Evolutionary conservation across 2,113 vertebrate species (phyloP).

Genomic region (Eublepharis macularius): DNA sequence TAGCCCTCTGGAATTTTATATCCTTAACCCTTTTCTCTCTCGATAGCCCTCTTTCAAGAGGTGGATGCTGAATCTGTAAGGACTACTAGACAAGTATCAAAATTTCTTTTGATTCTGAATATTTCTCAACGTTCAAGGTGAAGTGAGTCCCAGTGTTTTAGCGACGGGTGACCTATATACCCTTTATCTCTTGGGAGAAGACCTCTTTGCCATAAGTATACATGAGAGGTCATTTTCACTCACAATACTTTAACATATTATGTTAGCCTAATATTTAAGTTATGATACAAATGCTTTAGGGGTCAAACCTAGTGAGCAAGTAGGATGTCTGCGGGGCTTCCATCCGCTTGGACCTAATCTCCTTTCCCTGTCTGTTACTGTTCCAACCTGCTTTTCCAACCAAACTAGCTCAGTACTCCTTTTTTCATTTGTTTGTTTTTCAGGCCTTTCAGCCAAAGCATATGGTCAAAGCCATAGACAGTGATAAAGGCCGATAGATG

Average conservation of each 20-base stretch:
- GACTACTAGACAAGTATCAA: too few species aligned
- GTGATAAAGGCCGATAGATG: neutral
- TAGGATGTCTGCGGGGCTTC: too few species aligned
- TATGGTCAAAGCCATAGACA: neutral
- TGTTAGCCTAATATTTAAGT: neutral
- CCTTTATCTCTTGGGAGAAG: too few species aligned
- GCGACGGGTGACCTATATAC: neutral
- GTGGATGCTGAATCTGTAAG: too few species aligned
- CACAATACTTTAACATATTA: too few species aligned
- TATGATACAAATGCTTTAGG: neutral
- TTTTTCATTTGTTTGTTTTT: neutral
- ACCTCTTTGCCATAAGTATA: neutral
- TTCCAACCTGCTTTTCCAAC: too few species aligned
- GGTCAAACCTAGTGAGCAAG: too few species aligned
- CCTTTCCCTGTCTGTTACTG: neutral
- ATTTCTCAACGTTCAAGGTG: neutral
- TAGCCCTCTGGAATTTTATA: too few species aligned
- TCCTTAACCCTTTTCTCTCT: too few species aligned
- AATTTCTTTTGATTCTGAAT: too few species aligned
- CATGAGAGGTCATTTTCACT: neutral
- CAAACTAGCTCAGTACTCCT: neutral
- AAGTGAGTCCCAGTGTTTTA: neutral
- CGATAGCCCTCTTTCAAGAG: too few species aligned
- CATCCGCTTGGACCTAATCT: too few species aligned
- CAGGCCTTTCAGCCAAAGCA: neutral